Conservation (phyloP, 2,797 vertebrate genomes). For the Acanthurus leucopareius region DNA sequence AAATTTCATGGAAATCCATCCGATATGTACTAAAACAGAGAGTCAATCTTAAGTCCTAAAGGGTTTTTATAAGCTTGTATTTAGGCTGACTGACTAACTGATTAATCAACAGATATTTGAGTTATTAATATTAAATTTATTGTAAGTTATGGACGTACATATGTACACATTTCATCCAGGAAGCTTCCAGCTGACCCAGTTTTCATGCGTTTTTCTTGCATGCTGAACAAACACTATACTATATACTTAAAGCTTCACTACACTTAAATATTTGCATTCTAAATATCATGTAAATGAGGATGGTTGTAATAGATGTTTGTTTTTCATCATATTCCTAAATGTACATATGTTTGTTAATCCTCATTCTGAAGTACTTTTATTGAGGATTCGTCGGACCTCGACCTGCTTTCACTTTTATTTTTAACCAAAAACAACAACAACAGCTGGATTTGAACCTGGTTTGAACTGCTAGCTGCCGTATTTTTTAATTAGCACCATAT, state of each 20-base stretch:
- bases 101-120: neutral
- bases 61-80: neutral
- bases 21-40: no score
- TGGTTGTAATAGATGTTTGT: neutral
- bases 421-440: no score
- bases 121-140: neutral
- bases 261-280: no score
- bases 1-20: no score
- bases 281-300: neutral
- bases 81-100: neutral
- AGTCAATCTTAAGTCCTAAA: neutral
- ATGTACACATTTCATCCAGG: neutral
- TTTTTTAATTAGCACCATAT: constrained; percentile 19
- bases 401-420: no score
- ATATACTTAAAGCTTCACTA: no score
- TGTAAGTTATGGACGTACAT: neutral
- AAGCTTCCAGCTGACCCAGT: no score
- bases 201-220: neutral
- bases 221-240: neutral
- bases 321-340: neutral
- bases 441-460: neutral
- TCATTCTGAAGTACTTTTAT: no score
- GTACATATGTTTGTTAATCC: no score
- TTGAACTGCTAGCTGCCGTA: constrained; percentile 31
- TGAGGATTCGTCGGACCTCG: no score